Base-by-base conservation (phyloP, 2,797 vertebrate genomes). In the Macropodus opercularis region DNA sequence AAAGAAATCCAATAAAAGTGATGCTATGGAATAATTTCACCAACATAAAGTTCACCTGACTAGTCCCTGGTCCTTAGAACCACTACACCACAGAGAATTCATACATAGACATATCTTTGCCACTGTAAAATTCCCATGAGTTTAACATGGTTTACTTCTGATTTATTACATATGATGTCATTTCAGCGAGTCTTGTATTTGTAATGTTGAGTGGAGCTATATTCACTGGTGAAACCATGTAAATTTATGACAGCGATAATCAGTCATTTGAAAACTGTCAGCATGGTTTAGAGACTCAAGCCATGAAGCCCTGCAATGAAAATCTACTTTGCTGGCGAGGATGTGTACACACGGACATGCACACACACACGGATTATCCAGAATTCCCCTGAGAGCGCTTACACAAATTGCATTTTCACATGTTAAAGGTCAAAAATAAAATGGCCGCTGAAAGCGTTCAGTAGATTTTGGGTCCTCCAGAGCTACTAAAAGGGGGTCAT, bases 341-440 rank as follows among this genome's bases (percentile, higher is more conserved):
- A 7, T 53, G 57, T 27, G 27, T 24, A 54, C 57, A 32, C 61
- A 68, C 61, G 50, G 18, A 63, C 48, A 60, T 39, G 39, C 44
- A 64, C 55, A 59, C 26, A 19, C 68, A 57, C 69, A 52, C 68
- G 77, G 80, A 85, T 81, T 81, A 81, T 80, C 65, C 60, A 75
- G 69, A 69, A 69, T 74, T 79, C 80, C 65, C 58, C 52, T 14
- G 70, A 68, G 68, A 64, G 75, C 5, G 22, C 70, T 85, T 62
- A 74, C 51, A 80, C 77, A 72, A 82, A 84, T 79, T 72, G 65
- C 70, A 75, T 85, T 81, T 89, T 80, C 63, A 77, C 67, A 83
- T 81, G 81, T 84, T 69, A 86, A 86, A 87, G 84, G 80, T 86
- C 79, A 84, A 39, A 76, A 78, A 61, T 70, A 72, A 80, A 84